A percentile compares a stretch with the other conserved stretches of the same genome.
Evolutionary conservation across 2,888 invertebrate species (phyloP).

Genomic region (Acanthococcus lagerstroemiae): DNA sequence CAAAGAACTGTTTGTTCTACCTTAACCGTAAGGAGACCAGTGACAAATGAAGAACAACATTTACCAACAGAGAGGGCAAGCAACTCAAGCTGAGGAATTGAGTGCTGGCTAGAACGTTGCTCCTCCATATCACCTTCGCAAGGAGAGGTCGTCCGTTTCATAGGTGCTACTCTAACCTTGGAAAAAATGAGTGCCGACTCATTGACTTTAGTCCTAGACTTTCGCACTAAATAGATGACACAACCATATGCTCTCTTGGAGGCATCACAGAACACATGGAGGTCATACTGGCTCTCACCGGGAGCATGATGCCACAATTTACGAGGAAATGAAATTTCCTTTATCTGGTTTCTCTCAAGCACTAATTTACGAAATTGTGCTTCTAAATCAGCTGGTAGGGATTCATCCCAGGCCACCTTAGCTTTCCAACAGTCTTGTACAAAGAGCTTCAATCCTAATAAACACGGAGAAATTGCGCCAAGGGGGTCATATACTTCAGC

Average conservation of each 20-base stretch:
- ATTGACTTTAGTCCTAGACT: neutral
- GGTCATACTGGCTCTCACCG: neutral
- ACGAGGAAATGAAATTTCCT: neutral
- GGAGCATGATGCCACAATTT: neutral
- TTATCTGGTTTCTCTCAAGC: neutral
- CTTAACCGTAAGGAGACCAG: neutral
- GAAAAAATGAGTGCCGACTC: neutral
- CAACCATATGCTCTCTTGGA: neutral
- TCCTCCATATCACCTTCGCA: too few species aligned
- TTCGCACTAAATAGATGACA: neutral
- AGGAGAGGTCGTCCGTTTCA: neutral
- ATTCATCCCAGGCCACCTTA: neutral
- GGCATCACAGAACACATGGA: conserved; percentile 7
- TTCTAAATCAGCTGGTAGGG: neutral
- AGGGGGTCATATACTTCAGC: neutral
- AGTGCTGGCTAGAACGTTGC: too few species aligned
- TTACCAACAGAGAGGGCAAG: neutral
- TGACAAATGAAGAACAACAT: neutral
- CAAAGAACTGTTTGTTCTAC: neutral
- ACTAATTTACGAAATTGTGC: neutral
- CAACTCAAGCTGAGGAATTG: conserved; percentile 6
- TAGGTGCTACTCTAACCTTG: neutral
- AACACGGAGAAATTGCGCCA: neutral
- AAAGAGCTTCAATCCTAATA: neutral
- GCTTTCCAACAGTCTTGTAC: conserved; percentile 6